Evolutionary conservation across 2,113 vertebrate species (phyloP).

Genomic region (Crypturellus undulatus): DNA sequence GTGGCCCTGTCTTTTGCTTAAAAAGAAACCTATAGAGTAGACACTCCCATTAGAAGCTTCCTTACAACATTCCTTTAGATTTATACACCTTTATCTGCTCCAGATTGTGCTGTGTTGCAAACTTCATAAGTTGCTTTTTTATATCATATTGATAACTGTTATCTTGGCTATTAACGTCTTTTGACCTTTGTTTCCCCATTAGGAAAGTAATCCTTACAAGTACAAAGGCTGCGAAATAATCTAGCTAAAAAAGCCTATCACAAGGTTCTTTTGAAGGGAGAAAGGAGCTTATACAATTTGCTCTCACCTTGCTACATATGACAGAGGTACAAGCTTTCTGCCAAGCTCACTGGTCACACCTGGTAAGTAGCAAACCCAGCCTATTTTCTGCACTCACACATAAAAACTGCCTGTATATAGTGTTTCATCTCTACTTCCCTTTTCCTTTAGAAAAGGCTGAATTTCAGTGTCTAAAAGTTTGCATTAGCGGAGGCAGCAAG

Average conservation of each 20-base stretch:
- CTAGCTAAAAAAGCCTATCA: neutral
- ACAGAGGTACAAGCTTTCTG: neutral
- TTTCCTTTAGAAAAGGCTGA: neutral
- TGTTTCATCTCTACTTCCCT: neutral
- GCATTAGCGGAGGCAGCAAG: neutral
- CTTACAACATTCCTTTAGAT: neutral
- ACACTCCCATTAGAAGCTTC: neutral
- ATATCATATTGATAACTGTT: slow-evolving; percentile 16
- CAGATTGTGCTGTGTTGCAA: neutral
- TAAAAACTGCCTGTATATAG: neutral
- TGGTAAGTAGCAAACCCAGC: neutral
- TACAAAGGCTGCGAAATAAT: slow-evolving; percentile 54
- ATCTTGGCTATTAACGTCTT: slow-evolving; percentile 41
- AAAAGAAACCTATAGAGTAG: neutral
- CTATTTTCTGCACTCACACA: accelerated
- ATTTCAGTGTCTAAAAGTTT: neutral
- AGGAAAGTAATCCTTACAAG: slow-evolving; percentile 17
- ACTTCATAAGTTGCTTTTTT: neutral
- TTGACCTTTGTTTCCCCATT: slow-evolving; percentile 15
- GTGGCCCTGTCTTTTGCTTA: neutral
- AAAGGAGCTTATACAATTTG: neutral
- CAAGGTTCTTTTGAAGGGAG: slow-evolving; percentile 24
- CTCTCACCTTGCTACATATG: neutral
- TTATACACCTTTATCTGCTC: slow-evolving; percentile 6
- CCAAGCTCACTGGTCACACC: accelerated